A percentile compares a stretch with the other conserved stretches of the same genome.
phyloP scores from a whole-genome alignment of 1,140 invertebrate genomes.

The Oscheius sp. region DNA sequence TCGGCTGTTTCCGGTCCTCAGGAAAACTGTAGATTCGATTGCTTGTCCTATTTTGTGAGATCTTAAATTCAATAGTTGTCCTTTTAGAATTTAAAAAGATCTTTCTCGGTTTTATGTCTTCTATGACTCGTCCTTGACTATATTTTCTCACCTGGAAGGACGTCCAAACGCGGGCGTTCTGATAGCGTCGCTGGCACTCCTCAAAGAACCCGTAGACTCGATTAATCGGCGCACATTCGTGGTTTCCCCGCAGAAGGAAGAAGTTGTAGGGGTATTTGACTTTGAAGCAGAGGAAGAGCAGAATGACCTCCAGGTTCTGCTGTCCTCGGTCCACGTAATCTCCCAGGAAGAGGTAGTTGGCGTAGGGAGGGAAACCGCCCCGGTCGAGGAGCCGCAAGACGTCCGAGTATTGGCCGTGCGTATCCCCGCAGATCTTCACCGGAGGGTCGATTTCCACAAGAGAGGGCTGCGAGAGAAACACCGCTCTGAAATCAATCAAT shows the following conservation, averaged over 20 bases:
- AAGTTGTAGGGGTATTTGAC: constrained; percentile 72
- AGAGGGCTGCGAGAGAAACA: no score
- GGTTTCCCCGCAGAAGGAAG: constrained; percentile 69
- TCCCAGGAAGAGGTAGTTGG: constrained; percentile 92
- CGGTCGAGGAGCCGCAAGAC: constrained; percentile 95
- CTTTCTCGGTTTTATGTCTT: no score
- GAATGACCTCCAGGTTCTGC: constrained; percentile 66
- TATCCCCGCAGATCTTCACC: constrained; percentile 72
- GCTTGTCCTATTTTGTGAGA: no score
- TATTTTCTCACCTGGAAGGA: no score
- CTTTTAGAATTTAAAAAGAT: no score
- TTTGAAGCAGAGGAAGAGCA: constrained; percentile 70
- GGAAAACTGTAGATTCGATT: no score
- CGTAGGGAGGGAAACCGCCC: constrained; percentile 98
- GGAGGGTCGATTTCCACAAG: neutral
- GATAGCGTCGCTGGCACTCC: constrained; percentile 68
- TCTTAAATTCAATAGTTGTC: no score
- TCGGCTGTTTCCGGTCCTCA: no score
- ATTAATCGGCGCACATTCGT: constrained; percentile 71
- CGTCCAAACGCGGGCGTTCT: no score
- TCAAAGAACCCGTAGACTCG: constrained; percentile 71
- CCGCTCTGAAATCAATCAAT: no score
- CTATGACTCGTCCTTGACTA: no score
- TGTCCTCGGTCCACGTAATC: constrained; percentile 66
- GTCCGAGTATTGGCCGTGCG: constrained; percentile 98